A percentile compares a stretch with the other conserved stretches of the same genome.
phyloP scores from a whole-genome alignment of 2,888 invertebrate species.

The Campoplex capitator region DNA sequence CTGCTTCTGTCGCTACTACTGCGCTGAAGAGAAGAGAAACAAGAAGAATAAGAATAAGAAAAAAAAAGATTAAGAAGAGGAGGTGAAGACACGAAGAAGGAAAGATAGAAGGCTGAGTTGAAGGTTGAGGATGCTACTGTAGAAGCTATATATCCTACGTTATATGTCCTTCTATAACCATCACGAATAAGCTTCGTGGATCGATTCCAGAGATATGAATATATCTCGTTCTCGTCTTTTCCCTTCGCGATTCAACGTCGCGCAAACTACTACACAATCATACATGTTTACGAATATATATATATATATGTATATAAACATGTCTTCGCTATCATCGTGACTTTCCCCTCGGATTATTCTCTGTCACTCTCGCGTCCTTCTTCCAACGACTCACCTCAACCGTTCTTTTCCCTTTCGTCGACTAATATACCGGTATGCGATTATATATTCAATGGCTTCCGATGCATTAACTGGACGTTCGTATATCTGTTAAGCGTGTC shows the following conservation, averaged over 20 bases:
- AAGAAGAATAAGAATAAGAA: slow-evolving; percentile 49
- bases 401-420: slow-evolving; percentile 45
- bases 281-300: not conserved
- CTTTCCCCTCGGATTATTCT: slow-evolving; percentile 52
- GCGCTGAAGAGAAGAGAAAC: slow-evolving; percentile 52
- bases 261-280: slow-evolving; percentile 31
- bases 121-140: slow-evolving; percentile 64
- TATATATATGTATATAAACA: slow-evolving; percentile 1
- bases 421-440: slow-evolving; percentile 12
- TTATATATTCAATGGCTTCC: slow-evolving; percentile 39
- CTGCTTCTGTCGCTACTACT: slow-evolving; percentile 65
- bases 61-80: slow-evolving; percentile 41
- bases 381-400: not conserved
- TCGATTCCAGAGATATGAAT: slow-evolving; percentile 82
- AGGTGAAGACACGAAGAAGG: slow-evolving; percentile 67
- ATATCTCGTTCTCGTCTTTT: slow-evolving; percentile 59
- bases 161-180: slow-evolving; percentile 47
- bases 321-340: slow-evolving; percentile 68
- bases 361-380: slow-evolving; percentile 10
- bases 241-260: slow-evolving; percentile 31
- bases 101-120: slow-evolving; percentile 69
- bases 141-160: slow-evolving; percentile 42
- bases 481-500: slow-evolving; percentile 49
- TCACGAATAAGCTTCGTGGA: slow-evolving; percentile 74
- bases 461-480: slow-evolving; percentile 43